Percentiles rank a stretch among this genome's conserved stretches.
These are phyloP conservation scores for Xenentodon cancila DNA, from an alignment of 2,797 vertebrate species.

Conservation along the genomic window DNA sequence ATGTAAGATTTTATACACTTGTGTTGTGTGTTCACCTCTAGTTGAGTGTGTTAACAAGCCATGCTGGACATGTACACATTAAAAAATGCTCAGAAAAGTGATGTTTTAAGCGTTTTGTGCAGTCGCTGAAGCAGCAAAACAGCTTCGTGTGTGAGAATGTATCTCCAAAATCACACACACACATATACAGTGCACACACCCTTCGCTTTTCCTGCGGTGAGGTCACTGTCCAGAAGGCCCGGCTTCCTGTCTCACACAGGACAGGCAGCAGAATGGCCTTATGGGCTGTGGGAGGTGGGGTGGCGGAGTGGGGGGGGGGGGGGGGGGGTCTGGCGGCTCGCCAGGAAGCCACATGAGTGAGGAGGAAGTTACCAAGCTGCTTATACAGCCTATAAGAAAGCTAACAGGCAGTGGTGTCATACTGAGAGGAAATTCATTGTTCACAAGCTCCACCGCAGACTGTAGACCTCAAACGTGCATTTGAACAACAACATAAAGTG, in stretches of 20 bases:
- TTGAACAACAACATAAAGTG: slow-evolving; percentile 11
- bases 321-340: slow-evolving; percentile 31
- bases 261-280: slow-evolving; percentile 51
- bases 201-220: slow-evolving; percentile 72
- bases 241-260: slow-evolving; percentile 81
- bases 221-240: slow-evolving; percentile 70
- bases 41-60: slow-evolving; percentile 87
- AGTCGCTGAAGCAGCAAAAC: not conserved
- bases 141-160: slow-evolving; percentile 1
- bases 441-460: slow-evolving; percentile 10
- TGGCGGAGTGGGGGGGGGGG: not conserved
- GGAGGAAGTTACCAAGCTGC: slow-evolving; percentile 46
- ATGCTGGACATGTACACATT: slow-evolving; percentile 89
- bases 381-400: slow-evolving; percentile 29
- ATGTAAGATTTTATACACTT: slow-evolving; percentile 83
- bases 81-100: slow-evolving; percentile 75
- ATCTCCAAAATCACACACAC: not conserved
- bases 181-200: slow-evolving; percentile 29
- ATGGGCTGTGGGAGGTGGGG: slow-evolving; percentile 36
- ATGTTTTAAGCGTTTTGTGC: not conserved
- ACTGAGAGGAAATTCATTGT: slow-evolving; percentile 58
- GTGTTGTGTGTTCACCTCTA: slow-evolving; percentile 84
- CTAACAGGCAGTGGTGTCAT: slow-evolving; percentile 17
- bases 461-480: slow-evolving; percentile 42
- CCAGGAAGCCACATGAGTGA: slow-evolving; percentile 60